These are phyloP conservation scores for Synchiropus splendidus DNA, from an alignment of 2,113 vertebrate genomes.

Conservation along the genomic window DNA sequence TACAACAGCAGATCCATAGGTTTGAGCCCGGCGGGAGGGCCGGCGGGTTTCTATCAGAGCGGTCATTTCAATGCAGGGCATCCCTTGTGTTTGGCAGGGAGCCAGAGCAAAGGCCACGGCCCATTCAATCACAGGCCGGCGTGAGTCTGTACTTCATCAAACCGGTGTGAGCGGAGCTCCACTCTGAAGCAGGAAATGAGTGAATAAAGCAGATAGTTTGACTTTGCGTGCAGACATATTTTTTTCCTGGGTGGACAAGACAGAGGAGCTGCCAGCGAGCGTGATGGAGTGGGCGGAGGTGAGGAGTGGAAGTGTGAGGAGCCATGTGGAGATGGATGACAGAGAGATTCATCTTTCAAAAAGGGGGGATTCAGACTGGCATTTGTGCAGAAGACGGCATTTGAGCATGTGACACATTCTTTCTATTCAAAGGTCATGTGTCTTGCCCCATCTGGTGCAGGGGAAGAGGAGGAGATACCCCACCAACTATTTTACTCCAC, in stretches of 20 bases:
- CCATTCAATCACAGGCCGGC: not conserved
- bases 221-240: too few species aligned
- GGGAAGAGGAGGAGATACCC: slow-evolving; percentile 20
- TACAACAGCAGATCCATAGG: slow-evolving; percentile 56
- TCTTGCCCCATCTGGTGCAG: slow-evolving; percentile 4
- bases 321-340: slow-evolving; percentile 26
- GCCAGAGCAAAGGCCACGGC: slow-evolving; percentile 12
- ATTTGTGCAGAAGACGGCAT: not conserved
- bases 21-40: slow-evolving; percentile 1
- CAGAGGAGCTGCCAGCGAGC: not conserved
- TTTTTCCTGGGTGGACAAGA: too few species aligned
- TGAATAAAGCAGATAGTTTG: too few species aligned
- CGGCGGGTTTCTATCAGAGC: slow-evolving; percentile 3
- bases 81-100: slow-evolving; percentile 40
- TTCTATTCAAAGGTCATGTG: slow-evolving; percentile 27
- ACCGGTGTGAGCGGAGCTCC: slow-evolving; percentile 16
- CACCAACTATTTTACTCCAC: not conserved
- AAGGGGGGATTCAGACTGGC: not conserved
- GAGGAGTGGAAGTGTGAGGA: slow-evolving; percentile 17
- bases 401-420: not conserved
- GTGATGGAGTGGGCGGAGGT: not conserved
- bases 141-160: not conserved
- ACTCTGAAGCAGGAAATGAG: too few species aligned
- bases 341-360: not conserved
- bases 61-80: slow-evolving; percentile 49